A percentile compares a stretch with the other conserved stretches of the same genome.
Conservation (phyloP, 35 echinoderm and acorn worm genomes). For the Apostichopus californicus region DNA sequence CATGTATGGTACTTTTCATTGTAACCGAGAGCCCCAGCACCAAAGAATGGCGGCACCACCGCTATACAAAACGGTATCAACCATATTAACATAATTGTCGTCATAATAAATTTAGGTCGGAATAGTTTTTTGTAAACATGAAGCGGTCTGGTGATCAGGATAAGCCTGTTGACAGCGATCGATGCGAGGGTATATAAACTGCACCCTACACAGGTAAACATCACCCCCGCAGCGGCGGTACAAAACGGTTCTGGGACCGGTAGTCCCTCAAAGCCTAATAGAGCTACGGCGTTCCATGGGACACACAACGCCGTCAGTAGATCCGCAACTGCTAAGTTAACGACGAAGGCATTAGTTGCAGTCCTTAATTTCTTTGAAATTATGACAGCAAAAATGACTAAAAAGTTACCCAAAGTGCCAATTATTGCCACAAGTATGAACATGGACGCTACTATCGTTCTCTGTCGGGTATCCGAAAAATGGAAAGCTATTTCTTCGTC, state of each 20-base stretch:
- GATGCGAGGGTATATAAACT: slow-evolving; percentile 66
- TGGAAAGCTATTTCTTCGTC: slow-evolving; percentile 3
- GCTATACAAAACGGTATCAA: slow-evolving; percentile 60
- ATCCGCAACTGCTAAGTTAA: slow-evolving; percentile 70
- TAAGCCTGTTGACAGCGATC: slow-evolving; percentile 70
- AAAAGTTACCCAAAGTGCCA: slow-evolving; percentile 52
- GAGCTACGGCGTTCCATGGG: slow-evolving; percentile 57
- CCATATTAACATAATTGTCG: slow-evolving; percentile 61
- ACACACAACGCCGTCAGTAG: slow-evolving; percentile 50
- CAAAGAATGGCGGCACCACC: slow-evolving; percentile 46
- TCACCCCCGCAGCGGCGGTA: slow-evolving; percentile 43
- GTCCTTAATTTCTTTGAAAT: slow-evolving; percentile 69
- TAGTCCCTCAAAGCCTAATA: slow-evolving; percentile 37
- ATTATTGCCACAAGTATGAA: slow-evolving; percentile 48
- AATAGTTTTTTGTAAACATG: slow-evolving; percentile 31
- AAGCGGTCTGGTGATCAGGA: slow-evolving; percentile 42
- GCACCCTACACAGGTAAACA: slow-evolving; percentile 65
- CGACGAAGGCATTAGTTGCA: slow-evolving; percentile 75
- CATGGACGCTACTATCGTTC: slow-evolving; percentile 51
- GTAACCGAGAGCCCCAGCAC: slow-evolving; percentile 75
- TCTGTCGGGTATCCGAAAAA: slow-evolving; percentile 33
- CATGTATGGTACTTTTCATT: slow-evolving; percentile 67
- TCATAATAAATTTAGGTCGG: slow-evolving; percentile 39
- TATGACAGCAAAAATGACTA: slow-evolving; percentile 68
- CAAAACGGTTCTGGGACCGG: slow-evolving; percentile 66